These are phyloP conservation scores for Napeogenes inachia DNA, from an alignment of 2,888 invertebrate species.

Conservation along the genomic window DNA sequence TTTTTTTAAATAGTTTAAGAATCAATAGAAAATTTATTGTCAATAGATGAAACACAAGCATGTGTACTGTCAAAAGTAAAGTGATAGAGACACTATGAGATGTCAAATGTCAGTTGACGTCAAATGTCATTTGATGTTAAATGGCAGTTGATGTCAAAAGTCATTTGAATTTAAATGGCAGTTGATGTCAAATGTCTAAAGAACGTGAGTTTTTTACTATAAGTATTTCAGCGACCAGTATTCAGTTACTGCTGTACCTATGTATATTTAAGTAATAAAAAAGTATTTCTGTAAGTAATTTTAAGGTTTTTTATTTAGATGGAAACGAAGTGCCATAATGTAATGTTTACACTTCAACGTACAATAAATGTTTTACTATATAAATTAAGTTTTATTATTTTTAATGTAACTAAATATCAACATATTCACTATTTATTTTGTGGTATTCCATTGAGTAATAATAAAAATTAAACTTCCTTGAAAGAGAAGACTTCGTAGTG, in stretches of 20 bases:
- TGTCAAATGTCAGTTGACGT: neutral
- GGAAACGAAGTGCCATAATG: slow-evolving; percentile 68
- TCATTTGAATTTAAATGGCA: neutral
- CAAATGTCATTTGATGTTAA: neutral
- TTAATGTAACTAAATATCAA: no score
- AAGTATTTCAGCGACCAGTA: slow-evolving; percentile 4
- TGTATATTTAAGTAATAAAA: neutral
- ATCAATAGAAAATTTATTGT: no score
- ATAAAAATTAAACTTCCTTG: no score
- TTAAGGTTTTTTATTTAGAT: slow-evolving; percentile 30
- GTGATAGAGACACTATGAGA: neutral
- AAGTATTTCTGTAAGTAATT: slow-evolving; percentile 33
- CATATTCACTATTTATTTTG: no score
- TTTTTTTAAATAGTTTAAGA: no score
- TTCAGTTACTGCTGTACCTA: slow-evolving; percentile 6
- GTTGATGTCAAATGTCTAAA: neutral
- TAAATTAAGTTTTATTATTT: slow-evolving; percentile 6
- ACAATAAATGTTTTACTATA: slow-evolving; percentile 29
- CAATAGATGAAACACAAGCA: no score
- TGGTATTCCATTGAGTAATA: no score
- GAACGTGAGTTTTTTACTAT: neutral
- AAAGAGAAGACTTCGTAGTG: no score
- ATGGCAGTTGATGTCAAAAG: neutral
- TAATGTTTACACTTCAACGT: slow-evolving; percentile 51
- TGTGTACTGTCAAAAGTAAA: no score